Evolutionary conservation across 2,113 vertebrate genomes (phyloP).

Genomic region (Caloenas nicobarica): DNA sequence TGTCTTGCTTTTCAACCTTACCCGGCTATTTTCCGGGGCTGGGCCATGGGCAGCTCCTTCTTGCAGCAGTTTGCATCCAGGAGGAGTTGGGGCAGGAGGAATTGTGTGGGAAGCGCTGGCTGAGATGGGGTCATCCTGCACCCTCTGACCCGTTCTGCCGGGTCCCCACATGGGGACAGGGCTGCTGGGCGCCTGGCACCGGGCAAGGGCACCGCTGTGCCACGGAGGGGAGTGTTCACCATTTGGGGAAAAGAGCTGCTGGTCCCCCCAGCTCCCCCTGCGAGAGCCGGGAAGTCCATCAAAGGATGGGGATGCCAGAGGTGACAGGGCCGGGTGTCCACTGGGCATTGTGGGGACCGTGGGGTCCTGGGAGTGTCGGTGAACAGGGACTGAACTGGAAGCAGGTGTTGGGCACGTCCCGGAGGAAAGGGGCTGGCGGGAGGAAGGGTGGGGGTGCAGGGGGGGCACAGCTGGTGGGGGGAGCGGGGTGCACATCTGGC

Average conservation of each 20-base stretch:
- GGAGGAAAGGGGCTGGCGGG: background rate
- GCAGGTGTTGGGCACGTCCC: slow-evolving; percentile 33
- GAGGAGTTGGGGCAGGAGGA: background rate
- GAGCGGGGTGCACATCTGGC: slow-evolving; percentile 25
- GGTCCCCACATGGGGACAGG: accelerated
- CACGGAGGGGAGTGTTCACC: accelerated
- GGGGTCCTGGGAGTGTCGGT: slow-evolving; percentile 6
- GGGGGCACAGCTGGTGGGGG: background rate
- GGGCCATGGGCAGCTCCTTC: background rate
- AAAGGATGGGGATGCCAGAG: background rate
- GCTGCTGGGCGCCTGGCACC: accelerated
- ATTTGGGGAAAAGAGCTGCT: background rate
- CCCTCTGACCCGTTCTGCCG: background rate
- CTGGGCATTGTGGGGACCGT: background rate
- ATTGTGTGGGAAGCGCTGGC: background rate
- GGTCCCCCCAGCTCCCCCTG: background rate
- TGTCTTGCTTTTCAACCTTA: slow-evolving; percentile 9
- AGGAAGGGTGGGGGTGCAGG: background rate
- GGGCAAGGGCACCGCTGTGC: accelerated
- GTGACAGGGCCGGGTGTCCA: background rate
- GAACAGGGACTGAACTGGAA: background rate
- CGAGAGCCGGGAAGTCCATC: background rate
- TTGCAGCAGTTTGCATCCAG: background rate
- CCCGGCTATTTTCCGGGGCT: background rate
- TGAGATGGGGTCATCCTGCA: background rate